Evolutionary conservation across 2,888 invertebrate species (phyloP), one percentile per base, ranked within the genome.

Genomic region (Lithophane leautieri): DNA sequence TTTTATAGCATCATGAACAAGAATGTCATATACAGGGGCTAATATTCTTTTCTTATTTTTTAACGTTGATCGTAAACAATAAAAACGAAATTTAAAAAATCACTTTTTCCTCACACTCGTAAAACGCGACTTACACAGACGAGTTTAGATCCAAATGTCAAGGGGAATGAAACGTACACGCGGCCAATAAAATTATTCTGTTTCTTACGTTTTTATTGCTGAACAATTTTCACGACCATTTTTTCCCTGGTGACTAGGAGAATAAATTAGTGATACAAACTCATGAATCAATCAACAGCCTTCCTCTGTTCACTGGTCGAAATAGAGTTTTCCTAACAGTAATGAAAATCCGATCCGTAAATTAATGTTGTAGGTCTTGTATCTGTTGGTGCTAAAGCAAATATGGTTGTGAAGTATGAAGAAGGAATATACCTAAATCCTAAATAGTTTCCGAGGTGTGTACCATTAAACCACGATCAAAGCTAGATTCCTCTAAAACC

Each of bases 121-220:
- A 85, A 86, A 86, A 83, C 58, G 44, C 70, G 76, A 78, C 77
- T 79, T 77, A 76, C 75, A 78, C 80, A 70, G 76, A 86, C 75
- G 79, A 83, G 76, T 79, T 85, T 70, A 81, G 71, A 87, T 86
- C 78, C 67, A 83, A 86, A 87, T 80, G 78, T 81, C 88, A 85
- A 76, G 85, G 87, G 86, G 85, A 83, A 86, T 81, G 84, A 80
- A 83, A 87, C 74, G 88, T 78, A 86, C 82, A 84, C 86, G 85
- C 81, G 81, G 63, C 78, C 78, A 80, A 83, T 84, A 84, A 86
- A 83, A 82, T 74, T 87, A 81, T 83, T 86, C 79, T 80, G 75
- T 82, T 80, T 86, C 84, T 85, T 85, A 73, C 79, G 77, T 82
- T 84, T 87, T 84, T 76, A 84, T 74, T 66, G 77, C 75, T 76